These are phyloP conservation scores for Cyanoliseus patagonus DNA, from an alignment of 2,113 vertebrate genomes.

Conservation along the genomic window DNA sequence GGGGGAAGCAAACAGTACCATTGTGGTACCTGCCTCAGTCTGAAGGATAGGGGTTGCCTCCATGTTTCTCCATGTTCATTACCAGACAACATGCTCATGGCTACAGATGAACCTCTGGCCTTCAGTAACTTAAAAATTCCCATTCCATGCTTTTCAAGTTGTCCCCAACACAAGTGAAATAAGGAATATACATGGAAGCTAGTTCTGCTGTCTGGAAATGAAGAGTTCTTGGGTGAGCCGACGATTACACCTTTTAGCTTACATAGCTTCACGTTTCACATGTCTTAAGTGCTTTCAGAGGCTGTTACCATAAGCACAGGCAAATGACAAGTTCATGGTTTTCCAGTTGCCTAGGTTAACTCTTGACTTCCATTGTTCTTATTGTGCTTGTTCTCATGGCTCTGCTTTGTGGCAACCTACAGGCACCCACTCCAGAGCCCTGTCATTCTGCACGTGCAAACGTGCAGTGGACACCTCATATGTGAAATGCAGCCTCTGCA, in stretches of 20 bases:
- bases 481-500: not conserved
- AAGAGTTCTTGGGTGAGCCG: not conserved
- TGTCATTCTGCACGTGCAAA: not conserved
- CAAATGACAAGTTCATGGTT: not conserved
- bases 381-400: not conserved
- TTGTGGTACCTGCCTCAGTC: not conserved
- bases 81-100: not conserved
- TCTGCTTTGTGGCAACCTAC: not conserved
- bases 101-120: not conserved
- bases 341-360: not conserved
- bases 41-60: not conserved
- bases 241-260: not conserved
- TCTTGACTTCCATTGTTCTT: not conserved
- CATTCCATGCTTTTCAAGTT: not conserved
- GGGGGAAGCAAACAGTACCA: not conserved
- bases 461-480: not conserved
- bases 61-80: not conserved
- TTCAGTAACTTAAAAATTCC: not conserved
- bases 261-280: not conserved
- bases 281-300: not conserved
- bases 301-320: not conserved
- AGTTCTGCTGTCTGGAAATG: not conserved
- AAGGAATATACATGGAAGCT: not conserved
- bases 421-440: not conserved
- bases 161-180: not conserved